Conservation (phyloP, 2,797 vertebrate genomes). For the Choloepus didactylus region DNA sequence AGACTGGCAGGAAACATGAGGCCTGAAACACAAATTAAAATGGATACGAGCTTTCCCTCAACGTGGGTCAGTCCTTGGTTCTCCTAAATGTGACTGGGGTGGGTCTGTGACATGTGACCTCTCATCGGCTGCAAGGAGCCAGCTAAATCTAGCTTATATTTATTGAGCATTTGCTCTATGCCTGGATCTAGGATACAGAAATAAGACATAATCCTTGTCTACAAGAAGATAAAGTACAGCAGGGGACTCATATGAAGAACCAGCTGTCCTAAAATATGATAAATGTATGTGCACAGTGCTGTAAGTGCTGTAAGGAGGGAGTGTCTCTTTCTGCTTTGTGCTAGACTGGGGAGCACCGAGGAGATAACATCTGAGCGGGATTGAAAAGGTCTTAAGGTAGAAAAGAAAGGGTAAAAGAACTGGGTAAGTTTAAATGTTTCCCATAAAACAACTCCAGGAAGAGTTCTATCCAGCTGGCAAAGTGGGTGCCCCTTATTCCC, state of each 20-base stretch:
- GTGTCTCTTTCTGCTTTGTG: neutral
- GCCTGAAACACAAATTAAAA: conserved; percentile 44
- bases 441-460: neutral
- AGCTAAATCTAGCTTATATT: neutral
- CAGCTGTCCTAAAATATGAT: neutral
- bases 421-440: too few species aligned
- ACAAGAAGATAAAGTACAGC: conserved; percentile 11
- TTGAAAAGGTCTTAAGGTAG: neutral
- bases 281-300: neutral
- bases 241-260: neutral
- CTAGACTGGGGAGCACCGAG: neutral
- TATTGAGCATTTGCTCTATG: neutral
- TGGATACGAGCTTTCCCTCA: conserved; percentile 26
- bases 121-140: neutral
- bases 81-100: neutral
- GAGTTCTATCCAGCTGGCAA: neutral
- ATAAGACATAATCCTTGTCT: neutral
- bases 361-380: neutral
- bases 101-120: neutral
- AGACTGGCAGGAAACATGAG: conserved; percentile 61
- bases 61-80: neutral
- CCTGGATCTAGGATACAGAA: neutral
- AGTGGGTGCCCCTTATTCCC: neutral
- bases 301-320: neutral
- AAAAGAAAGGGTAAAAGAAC: neutral